Conservation (phyloP, 2,113 vertebrate genomes). For the Merops nubicus region DNA sequence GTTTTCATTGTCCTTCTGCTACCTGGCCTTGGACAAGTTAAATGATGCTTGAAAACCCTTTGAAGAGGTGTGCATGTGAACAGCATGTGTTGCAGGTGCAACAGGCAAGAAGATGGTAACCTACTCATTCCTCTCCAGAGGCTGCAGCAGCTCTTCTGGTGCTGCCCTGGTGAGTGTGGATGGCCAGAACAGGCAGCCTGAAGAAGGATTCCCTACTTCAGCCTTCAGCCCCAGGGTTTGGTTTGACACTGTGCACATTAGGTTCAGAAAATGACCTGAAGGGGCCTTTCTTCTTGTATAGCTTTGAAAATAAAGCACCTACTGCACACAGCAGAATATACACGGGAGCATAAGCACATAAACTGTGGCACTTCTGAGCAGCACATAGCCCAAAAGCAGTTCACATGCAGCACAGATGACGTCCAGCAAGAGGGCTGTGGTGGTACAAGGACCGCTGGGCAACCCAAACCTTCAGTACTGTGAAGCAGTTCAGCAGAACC, state of each 20-base stretch:
- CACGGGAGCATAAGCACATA: neutral
- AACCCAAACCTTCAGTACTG: neutral
- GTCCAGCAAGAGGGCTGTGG: neutral
- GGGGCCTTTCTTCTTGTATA: neutral
- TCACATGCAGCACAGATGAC: neutral
- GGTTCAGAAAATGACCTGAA: neutral
- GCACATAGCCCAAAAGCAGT: neutral
- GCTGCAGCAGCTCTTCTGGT: neutral
- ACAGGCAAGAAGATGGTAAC: neutral
- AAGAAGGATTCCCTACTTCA: neutral
- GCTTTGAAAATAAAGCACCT: neutral
- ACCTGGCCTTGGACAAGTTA: neutral
- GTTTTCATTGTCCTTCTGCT: neutral
- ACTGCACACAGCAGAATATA: neutral
- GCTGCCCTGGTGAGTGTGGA: neutral
- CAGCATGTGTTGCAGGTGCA: neutral
- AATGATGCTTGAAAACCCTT: neutral
- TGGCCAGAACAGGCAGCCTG: neutral
- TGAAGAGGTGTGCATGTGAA: neutral
- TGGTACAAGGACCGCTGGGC: neutral
- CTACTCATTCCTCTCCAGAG: neutral
- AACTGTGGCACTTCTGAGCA: neutral
- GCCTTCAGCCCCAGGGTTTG: neutral
- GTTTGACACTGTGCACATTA: neutral
- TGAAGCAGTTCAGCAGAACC: neutral